Conservation (phyloP, 2,888 invertebrate genomes). For the Cataglyphis altisquamis region DNA sequence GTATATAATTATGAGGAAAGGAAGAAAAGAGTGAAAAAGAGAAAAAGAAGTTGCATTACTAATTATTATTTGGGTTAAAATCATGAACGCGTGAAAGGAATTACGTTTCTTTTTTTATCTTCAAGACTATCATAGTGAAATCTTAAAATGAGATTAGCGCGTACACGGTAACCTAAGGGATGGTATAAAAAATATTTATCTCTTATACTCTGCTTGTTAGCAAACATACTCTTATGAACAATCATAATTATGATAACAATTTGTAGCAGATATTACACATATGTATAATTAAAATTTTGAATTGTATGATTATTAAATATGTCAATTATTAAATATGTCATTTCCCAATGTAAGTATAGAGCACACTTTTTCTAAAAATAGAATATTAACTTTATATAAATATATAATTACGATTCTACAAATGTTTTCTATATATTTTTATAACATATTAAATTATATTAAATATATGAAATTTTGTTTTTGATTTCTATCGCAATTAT, state of each 20-base stretch:
- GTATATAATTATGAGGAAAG: not conserved
- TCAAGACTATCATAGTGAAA: not conserved
- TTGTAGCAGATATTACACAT: not conserved
- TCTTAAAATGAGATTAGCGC: not conserved
- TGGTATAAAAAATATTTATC: not conserved
- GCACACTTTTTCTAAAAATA: not conserved
- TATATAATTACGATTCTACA: not conserved
- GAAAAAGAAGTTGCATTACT: not conserved
- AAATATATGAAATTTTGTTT: slow-evolving; percentile 2
- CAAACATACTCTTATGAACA: not conserved
- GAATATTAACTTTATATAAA: not conserved
- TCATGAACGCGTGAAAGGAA: not conserved
- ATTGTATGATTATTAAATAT: not conserved
- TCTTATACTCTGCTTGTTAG: not conserved
- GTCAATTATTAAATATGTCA: not conserved
- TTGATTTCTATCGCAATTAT: not conserved
- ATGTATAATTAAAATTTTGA: not conserved
- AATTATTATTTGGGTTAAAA: not conserved
- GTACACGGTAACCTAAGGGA: not conserved
- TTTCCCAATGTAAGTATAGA: not conserved
- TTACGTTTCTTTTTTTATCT: not conserved
- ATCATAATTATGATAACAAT: not conserved
- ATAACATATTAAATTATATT: not conserved
- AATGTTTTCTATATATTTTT: not conserved
- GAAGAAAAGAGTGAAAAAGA: too few species aligned